Evolutionary conservation across 2,797 vertebrate genomes (phyloP), one percentile per base, ranked within the genome.

Genomic region (Aselliscus stoliczkanus): DNA sequence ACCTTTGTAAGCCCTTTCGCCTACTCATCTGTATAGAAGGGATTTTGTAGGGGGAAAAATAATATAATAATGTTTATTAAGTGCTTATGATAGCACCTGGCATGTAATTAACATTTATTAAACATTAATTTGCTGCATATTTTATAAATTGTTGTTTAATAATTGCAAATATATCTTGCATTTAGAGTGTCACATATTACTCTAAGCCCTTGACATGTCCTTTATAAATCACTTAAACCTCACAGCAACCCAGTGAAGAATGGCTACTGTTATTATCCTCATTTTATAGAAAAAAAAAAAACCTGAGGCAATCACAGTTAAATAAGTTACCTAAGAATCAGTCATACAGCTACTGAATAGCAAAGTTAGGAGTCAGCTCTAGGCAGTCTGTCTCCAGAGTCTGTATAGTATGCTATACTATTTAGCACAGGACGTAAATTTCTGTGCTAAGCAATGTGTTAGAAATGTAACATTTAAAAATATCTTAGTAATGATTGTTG

Each of bases 101-200:
- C 34, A 58, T 94, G n/a, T 91, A 86, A 95, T 83, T 54, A 88
- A 75, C 27, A 84, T 72, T 85, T 75, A 81, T 42, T 83, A 77
- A 89, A 52, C 29, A 82, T 92, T 92, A 86, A 89, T 27, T 85
- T 91, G 64, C 12, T 42, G 14, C 56, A 44, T 80, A 10, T 70
- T 86, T 90, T 76, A 58, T 29, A 93, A 72, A 86, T 85, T 73
- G 56, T 39, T 83, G 4, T 76, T 93, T 37, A 87, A 47, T 89
- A 89, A 92, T 83, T 69, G 42, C 29, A 94, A 86, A 56, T 92
- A 83, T 29, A 79, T 83, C 37, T 42, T 83, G 13, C 1, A 65
- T 29, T 75, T 87, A 42, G 0, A 37, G 9, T 11, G 31, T 91
- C 39, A 89, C 12, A 25, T 64, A n/a, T 65, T 82, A 23, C n/a